Evolutionary conservation across 2,888 invertebrate genomes (phyloP).

Genomic region (Rhabditoides inermis): DNA sequence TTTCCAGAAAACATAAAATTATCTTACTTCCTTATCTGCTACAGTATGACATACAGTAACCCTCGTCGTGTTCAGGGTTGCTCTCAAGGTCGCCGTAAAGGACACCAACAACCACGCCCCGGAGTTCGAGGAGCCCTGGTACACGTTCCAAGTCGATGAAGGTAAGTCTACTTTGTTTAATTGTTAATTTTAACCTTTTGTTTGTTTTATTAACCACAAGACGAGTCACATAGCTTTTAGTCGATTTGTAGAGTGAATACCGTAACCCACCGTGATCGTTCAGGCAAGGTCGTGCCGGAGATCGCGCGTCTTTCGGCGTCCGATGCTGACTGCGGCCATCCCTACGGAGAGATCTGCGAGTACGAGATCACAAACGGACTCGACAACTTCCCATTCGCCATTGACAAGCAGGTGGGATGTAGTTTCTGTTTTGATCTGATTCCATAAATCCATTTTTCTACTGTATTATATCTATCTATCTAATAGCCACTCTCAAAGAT

Average conservation of each 20-base stretch:
- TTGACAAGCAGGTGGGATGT: constrained; percentile 30
- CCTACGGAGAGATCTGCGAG: constrained; percentile 89
- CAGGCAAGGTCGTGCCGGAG: constrained; percentile 67
- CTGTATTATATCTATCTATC: too few relatives aligned
- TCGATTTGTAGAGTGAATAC: background rate
- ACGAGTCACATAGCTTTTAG: background rate
- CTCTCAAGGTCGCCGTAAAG: constrained; percentile 67
- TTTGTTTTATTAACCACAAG: background rate
- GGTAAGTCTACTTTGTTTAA: constrained; percentile 56
- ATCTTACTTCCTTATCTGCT: background rate
- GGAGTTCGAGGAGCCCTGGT: constrained; percentile 78
- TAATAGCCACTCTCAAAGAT: too few relatives aligned
- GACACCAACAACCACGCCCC: constrained; percentile 94
- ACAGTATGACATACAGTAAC: background rate
- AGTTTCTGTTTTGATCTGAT: too few relatives aligned
- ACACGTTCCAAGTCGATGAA: constrained; percentile 81
- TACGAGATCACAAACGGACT: constrained; percentile 75
- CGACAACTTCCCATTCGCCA: constrained; percentile 46
- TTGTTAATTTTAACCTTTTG: background rate
- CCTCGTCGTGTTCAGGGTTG: constrained; percentile 21
- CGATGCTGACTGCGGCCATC: constrained; percentile 87
- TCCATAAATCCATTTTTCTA: too few relatives aligned
- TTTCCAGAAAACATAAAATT: background rate
- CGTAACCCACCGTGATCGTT: background rate
- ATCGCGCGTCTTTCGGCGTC: constrained; percentile 82